Evolutionary conservation across 2,888 invertebrate genomes (phyloP).

Genomic region (Gibbula magus): DNA sequence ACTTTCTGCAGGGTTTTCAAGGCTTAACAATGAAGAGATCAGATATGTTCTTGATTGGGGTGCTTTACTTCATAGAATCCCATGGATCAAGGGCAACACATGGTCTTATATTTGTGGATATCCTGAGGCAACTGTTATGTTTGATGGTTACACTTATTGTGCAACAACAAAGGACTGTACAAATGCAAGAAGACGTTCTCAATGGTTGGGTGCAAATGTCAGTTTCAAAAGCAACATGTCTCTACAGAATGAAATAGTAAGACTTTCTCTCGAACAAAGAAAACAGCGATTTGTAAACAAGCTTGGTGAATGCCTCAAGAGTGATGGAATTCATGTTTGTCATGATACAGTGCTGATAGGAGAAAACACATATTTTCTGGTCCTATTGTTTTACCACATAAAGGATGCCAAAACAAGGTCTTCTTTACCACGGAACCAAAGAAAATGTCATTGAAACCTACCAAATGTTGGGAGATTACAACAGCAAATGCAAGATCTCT

Average conservation of each 20-base stretch:
- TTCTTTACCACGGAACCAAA: too few relatives aligned
- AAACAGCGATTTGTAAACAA: slow-evolving; percentile 3
- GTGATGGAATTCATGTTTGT: background rate
- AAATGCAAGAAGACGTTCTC: slow-evolving; percentile 21
- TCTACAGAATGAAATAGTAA: slow-evolving; percentile 31
- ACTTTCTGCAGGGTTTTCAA: slow-evolving; percentile 2
- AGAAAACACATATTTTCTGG: slow-evolving; percentile 37
- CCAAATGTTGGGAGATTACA: too few relatives aligned
- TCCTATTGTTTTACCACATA: slow-evolving; percentile 16
- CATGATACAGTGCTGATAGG: slow-evolving; percentile 5
- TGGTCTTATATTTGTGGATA: slow-evolving; percentile 11
- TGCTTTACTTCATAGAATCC: slow-evolving; percentile 5
- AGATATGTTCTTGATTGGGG: background rate
- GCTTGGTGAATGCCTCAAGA: background rate
- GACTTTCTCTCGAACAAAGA: slow-evolving; percentile 29
- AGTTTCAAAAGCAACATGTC: slow-evolving; percentile 27
- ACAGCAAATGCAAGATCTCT: too few relatives aligned
- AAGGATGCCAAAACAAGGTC: background rate
- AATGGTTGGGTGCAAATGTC: slow-evolving; percentile 20
- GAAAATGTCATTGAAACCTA: too few relatives aligned
- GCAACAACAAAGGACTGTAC: slow-evolving; percentile 32
- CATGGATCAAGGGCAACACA: background rate
- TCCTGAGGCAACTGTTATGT: slow-evolving; percentile 20
- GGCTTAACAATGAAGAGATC: background rate
- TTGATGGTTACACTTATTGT: slow-evolving; percentile 33